phyloP scores from a whole-genome alignment of 1,140 invertebrate genomes.

The Epicauta chinensis region DNA sequence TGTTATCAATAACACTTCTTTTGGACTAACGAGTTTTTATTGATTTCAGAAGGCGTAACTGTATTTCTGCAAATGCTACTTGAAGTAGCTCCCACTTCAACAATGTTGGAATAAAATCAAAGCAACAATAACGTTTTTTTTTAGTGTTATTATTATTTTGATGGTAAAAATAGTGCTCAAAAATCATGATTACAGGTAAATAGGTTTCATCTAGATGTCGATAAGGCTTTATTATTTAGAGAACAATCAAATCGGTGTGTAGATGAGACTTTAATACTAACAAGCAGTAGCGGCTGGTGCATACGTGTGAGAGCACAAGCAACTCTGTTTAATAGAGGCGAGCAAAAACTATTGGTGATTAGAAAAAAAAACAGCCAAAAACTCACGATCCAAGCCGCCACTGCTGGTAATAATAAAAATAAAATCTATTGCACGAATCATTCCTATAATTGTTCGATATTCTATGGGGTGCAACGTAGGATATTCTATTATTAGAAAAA shows the following conservation, averaged over 20 bases:
- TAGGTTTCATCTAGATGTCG: conserved; percentile 10
- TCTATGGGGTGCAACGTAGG: conserved; percentile 22
- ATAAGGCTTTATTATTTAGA: not conserved
- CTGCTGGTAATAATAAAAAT: no score
- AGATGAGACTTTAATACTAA: no score
- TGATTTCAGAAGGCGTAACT: conserved; percentile 74
- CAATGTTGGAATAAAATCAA: conserved; percentile 48
- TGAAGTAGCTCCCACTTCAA: conserved; percentile 84
- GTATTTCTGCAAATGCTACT: conserved; percentile 84
- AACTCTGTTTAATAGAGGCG: no score
- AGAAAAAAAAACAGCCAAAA: no score
- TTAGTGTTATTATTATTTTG: not conserved
- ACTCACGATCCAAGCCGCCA: no score
- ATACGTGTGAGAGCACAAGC: no score
- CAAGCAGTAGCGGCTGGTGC: no score
- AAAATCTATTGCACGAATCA: conserved; percentile 23
- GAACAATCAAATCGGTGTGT: conserved; percentile 1
- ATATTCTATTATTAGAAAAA: conserved; percentile 1
- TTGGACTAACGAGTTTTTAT: conserved; percentile 27
- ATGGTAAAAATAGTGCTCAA: not conserved
- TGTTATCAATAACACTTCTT: not conserved
- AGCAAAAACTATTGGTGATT: no score
- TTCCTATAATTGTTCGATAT: conserved; percentile 15
- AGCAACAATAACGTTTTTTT: not conserved
- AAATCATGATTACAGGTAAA: conserved; percentile 19